phyloP scores from a whole-genome alignment of 2,113 vertebrate genomes.

The Trematocara macrostoma region DNA sequence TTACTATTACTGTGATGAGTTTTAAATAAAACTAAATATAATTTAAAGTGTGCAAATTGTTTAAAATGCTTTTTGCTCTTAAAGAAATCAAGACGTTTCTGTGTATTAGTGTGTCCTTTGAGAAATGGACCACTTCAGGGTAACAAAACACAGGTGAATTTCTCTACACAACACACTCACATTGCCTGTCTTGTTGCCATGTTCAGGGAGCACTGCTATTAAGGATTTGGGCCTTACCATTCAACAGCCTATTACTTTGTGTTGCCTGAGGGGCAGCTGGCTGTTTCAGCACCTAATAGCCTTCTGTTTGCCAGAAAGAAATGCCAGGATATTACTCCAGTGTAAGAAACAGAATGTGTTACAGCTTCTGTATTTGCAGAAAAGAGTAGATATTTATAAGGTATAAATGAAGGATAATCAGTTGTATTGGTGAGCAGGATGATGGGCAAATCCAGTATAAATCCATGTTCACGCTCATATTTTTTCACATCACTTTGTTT shows the following conservation, averaged over 20 bases:
- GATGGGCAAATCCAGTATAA: not conserved
- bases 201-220: conserved; percentile 3
- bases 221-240: conserved; percentile 19
- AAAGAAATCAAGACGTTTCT: not conserved
- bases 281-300: conserved; percentile 40
- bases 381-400: not conserved
- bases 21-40: not conserved
- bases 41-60: not conserved
- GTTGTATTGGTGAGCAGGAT: not conserved
- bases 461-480: not conserved
- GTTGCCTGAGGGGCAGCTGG: conserved; percentile 44
- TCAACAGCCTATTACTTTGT: conserved; percentile 41
- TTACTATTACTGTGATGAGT: not conserved
- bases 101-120: not conserved
- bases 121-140: not conserved
- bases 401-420: not conserved
- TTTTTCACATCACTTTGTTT: not conserved
- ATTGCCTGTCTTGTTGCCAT: not conserved
- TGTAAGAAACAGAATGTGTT: not conserved
- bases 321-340: conserved; percentile 2
- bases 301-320: conserved; percentile 41
- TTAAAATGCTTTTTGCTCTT: not conserved
- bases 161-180: not conserved
- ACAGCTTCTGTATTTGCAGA: conserved; percentile 5
- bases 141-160: not conserved